Percentiles rank a stretch among this genome's conserved stretches.
Evolutionary conservation across 2,113 vertebrate genomes (phyloP).

Genomic region (Nipponia nippon): DNA sequence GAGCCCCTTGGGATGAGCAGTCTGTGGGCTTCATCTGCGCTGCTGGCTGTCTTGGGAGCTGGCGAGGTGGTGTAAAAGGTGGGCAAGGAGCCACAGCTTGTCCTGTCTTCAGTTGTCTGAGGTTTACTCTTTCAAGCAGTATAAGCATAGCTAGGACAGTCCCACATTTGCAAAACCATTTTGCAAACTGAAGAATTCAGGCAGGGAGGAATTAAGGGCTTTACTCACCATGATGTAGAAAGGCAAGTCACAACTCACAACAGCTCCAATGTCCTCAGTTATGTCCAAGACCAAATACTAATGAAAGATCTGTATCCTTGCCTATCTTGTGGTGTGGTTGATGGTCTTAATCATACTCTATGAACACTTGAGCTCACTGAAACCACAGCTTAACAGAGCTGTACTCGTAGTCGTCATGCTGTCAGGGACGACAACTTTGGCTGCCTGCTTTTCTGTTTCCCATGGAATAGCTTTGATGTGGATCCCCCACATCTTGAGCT

Average conservation of each 20-base stretch:
- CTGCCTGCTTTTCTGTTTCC: neutral
- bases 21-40: fast-evolving
- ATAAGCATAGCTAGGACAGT: neutral
- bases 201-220: neutral
- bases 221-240: neutral
- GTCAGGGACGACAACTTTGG: neutral
- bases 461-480: neutral
- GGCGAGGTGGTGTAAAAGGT: neutral
- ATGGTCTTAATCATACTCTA: neutral
- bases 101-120: neutral
- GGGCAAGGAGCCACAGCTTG: neutral
- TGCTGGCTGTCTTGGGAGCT: neutral
- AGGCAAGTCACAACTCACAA: neutral
- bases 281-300: neutral
- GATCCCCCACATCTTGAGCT: neutral
- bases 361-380: neutral
- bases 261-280: neutral
- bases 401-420: neutral
- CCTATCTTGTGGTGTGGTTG: neutral
- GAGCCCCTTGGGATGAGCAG: neutral
- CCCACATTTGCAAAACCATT: neutral
- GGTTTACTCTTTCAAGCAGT: neutral
- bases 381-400: neutral
- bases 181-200: neutral
- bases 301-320: neutral